Conservation (phyloP, 2,797 vertebrate species). For the Galagoides demidoff region DNA sequence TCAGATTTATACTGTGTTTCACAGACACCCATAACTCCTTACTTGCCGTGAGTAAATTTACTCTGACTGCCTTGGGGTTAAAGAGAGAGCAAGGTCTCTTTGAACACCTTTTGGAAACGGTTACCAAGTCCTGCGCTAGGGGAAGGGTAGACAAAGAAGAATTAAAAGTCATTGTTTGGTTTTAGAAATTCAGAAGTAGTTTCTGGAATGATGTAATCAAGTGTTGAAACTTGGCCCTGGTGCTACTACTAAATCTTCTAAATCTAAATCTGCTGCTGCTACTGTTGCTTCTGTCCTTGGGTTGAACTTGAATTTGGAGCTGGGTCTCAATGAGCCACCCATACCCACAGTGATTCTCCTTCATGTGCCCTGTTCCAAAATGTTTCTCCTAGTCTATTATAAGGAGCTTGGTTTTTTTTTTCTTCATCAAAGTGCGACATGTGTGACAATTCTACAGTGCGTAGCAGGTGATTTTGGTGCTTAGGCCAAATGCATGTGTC, state of each 20-base stretch:
- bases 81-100: neutral
- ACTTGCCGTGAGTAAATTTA: neutral
- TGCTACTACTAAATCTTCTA: too few relatives aligned
- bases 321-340: neutral
- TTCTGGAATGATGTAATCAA: neutral
- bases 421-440: neutral
- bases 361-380: neutral
- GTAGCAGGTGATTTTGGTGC: neutral
- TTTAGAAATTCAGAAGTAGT: neutral
- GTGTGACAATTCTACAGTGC: neutral
- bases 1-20: neutral
- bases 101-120: neutral
- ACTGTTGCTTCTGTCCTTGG: neutral
- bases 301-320: slow-evolving; percentile 8
- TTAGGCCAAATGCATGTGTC: neutral
- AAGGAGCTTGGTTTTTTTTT: neutral
- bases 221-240: neutral
- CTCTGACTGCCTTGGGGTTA: neutral
- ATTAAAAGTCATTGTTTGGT: neutral
- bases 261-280: neutral
- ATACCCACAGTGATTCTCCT: neutral
- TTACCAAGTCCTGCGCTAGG: neutral
- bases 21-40: neutral
- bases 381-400: neutral
- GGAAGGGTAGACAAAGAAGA: neutral